Evolutionary conservation across 1,140 invertebrate species (phyloP).

Genomic region (Drosophila nikananu): DNA sequence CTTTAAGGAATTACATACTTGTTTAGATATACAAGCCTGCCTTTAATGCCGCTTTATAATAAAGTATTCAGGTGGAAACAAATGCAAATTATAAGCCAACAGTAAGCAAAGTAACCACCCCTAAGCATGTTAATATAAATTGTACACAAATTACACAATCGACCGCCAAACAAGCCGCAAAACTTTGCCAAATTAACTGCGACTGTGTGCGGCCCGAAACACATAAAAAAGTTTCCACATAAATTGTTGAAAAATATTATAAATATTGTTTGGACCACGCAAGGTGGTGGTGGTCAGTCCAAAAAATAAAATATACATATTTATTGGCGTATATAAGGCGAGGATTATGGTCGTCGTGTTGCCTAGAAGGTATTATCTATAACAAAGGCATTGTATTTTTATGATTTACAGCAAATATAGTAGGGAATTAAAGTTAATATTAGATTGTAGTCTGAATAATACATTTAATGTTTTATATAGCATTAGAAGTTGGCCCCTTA

Average conservation of each 20-base stretch:
- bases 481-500: conserved; percentile 6
- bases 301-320: conserved; percentile 21
- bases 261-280: conserved; percentile 55
- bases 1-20: not conserved
- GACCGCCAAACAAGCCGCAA: conserved; percentile 70
- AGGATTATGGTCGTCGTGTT: conserved; percentile 16
- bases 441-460: not conserved
- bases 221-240: conserved; percentile 66
- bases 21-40: not conserved
- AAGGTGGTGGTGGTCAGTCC: conserved; percentile 23
- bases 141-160: conserved; percentile 66
- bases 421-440: not conserved
- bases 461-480: not conserved
- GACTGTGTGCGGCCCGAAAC: conserved; percentile 36
- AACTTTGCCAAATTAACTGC: conserved; percentile 69
- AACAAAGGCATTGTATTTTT: conserved; percentile 13
- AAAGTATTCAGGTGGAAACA: conserved; percentile 21
- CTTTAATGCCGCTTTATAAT: conserved; percentile 2
- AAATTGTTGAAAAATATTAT: conserved; percentile 70
- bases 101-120: conserved; percentile 1
- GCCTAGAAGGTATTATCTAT: conserved; percentile 14
- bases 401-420: conserved; percentile 25
- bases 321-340: not conserved
- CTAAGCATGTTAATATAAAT: conserved; percentile 24
- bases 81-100: conserved; percentile 35